Base-by-base conservation (phyloP, 1,140 invertebrate genomes). In the Pemphigus obesinymphae region DNA sequence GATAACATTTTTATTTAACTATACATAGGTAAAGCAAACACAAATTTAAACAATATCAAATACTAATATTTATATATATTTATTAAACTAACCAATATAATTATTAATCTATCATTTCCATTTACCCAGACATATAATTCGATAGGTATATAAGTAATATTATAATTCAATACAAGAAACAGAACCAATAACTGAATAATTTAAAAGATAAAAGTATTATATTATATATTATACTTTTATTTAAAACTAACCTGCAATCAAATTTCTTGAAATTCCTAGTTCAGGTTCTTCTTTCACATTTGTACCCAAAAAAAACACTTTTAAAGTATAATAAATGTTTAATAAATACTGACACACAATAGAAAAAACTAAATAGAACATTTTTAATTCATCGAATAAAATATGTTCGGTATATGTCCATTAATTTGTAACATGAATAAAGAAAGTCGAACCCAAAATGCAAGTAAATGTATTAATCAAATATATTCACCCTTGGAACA, bases 401-500 rank as follows among this genome's bases (percentile, higher is more conserved):
- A 20, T 73, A 23, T 50, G 31, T 31, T 11, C 43, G 15, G 43
- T 48, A 73, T 48, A 50, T 2, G 15, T 17, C 29, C 10, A 31
- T 31, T 4, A 26, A 66, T 66, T 37, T 37, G 17, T 37, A 15
- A 45, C n/a, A 26, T 43, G 5, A 43, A 26, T 70, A 70, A 48
- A 48, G 17, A 2, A 50, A 31, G 15, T 31, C 1, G 26, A 50
- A 31, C 31, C 20, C 29, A n/a, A 73, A 11, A 70, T 45, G 15
- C 15, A 70, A 70, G 1, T 23, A 45, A 50, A 50, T 73, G 26
- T 50, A 34, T 70, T 26, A 70, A 70, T 73, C n/a, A 73, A 73
- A 73, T 73, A 73, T 73, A 73, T 73, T 73, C 70, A 73, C 70
- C 70, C 43, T 73, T 73, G 26, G 26, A 43, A 73, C 70, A 73